Conservation (phyloP, 2,888 invertebrate species). For the Cataglyphis rosenhaueri region DNA sequence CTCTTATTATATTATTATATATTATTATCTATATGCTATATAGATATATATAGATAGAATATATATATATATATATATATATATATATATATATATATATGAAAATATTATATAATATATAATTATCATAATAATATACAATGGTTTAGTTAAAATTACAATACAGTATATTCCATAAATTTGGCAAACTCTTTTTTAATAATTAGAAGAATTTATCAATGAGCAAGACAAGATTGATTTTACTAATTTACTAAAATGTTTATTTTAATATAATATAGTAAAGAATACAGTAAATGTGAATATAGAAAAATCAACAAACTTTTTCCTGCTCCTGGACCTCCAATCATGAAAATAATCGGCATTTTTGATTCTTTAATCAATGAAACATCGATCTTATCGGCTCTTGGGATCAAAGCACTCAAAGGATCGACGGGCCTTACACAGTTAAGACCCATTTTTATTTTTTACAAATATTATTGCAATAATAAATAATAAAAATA, state of each 20-base stretch:
- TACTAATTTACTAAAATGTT: background rate
- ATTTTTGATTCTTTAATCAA: constrained; percentile 57
- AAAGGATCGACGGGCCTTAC: constrained; percentile 57
- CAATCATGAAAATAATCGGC: constrained; percentile 72
- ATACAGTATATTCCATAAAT: background rate
- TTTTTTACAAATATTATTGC: background rate
- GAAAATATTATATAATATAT: background rate
- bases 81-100: background rate
- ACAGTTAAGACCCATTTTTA: constrained; percentile 71
- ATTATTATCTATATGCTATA: no score
- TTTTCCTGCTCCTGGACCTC: constrained; percentile 76
- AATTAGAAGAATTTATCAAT: background rate
- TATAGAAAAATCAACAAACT: constrained; percentile 55
- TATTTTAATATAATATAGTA: background rate
- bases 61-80: background rate
- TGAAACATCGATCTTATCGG: constrained; percentile 54
- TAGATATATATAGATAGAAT: no score
- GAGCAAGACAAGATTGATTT: background rate
- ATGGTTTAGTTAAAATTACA: background rate
- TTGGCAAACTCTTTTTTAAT: background rate
- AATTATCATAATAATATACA: background rate
- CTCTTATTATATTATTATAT: no score
- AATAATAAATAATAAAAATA: background rate
- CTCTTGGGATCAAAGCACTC: constrained; percentile 47
- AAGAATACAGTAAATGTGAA: background rate